Evolutionary conservation across 1,140 invertebrate genomes (phyloP), one percentile per base, ranked within the genome.

Genomic region (Drosophila pachea): DNA sequence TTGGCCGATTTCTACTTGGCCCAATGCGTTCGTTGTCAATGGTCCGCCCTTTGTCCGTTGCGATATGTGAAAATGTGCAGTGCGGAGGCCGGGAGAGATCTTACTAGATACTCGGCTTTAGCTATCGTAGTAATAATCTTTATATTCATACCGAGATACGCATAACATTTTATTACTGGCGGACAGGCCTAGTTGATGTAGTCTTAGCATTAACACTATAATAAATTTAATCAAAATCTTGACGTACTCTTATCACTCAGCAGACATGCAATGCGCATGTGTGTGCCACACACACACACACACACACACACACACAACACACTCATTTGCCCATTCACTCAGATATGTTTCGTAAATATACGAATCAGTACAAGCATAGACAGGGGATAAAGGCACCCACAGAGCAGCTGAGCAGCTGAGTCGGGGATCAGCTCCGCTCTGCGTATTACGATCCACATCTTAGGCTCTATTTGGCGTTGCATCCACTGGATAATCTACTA

Each of bases 221-320:
- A 86, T 86, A 86, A 86, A 86, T 86, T 86, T 86, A 86, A 82
- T 86, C 74, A 86, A 86, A 65, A 74, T 71, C 71, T 76, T 67
- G 56, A 66, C 56, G 43, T 56, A 47, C 55, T 64, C 63, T 74
- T 72, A 74, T 74, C 64, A 67, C 29, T 58, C 52, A 58, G 45
- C 32, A 52, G 47, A 33, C 43, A 50, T 35, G 59, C 31, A 31
- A 53, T 76, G 42, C 62, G 54, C 29, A 12, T 35, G 11, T 11
- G 12, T 7, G 40, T n/a, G n/a, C n/a, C n/a, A n/a, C n/a, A n/a
- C 36, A 11, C 29, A 50, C 8, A 54, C 4, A 43, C 45, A 16
- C 11, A 9, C 7, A 22, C 29, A 33, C 42, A 35, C 9, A 16
- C 38, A 59, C 11, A 29, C 8, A 29, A 29, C 42, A 45, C 4